A percentile compares a stretch with the other conserved stretches of the same genome.
phyloP scores from a whole-genome alignment of 2,113 vertebrate species.

The Oreochromis spilurus region DNA sequence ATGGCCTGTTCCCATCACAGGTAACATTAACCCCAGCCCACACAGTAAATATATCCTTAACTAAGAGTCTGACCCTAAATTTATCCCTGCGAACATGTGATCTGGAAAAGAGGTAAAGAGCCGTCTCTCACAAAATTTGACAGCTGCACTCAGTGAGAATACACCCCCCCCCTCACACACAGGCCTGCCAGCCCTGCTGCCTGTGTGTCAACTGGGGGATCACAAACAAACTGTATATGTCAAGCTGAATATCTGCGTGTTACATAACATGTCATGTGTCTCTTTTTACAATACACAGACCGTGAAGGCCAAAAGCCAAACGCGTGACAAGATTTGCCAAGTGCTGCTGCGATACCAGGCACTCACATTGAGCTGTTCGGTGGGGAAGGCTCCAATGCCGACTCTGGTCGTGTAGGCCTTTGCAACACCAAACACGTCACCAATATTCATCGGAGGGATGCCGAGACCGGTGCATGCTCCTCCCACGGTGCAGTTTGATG shows the following conservation, averaged over 20 bases:
- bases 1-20: slow-evolving; percentile 29
- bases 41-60: slow-evolving; percentile 61
- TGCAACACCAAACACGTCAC: slow-evolving; percentile 92
- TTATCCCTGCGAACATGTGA: slow-evolving; percentile 66
- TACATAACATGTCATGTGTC: slow-evolving; percentile 9
- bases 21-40: slow-evolving; percentile 45
- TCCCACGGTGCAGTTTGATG: slow-evolving; percentile 94
- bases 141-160: slow-evolving; percentile 55
- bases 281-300: neutral
- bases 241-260: neutral
- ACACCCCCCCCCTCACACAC: neutral
- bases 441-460: slow-evolving; percentile 88
- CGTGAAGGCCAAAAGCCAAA: neutral
- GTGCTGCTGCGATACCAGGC: neutral
- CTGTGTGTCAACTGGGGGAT: slow-evolving; percentile 28
- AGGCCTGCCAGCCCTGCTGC: neutral
- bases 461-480: slow-evolving; percentile 93
- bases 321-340: neutral
- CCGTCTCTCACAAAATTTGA: slow-evolving; percentile 48
- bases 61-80: slow-evolving; percentile 60
- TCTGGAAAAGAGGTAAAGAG: slow-evolving; percentile 43
- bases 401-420: slow-evolving; percentile 95
- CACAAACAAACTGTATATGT: neutral
- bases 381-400: slow-evolving; percentile 94
- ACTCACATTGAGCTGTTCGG: slow-evolving; percentile 94